Evolutionary conservation across 2,888 invertebrate species (phyloP).

Genomic region (Ochropacha duplaris): DNA sequence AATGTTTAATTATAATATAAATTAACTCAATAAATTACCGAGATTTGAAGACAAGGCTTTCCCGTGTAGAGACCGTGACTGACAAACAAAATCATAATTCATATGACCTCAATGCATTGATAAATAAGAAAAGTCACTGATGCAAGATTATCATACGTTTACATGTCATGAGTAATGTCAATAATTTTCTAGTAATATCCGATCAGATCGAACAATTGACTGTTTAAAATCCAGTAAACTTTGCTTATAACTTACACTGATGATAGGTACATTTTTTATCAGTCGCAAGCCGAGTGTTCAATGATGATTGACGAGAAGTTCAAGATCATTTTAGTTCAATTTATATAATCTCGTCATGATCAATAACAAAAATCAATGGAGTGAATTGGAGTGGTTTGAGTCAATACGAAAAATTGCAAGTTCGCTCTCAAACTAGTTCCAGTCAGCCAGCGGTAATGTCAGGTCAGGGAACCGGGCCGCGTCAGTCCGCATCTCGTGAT

Average conservation of each 20-base stretch:
- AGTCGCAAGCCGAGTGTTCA: slow-evolving; percentile 9
- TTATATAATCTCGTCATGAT: neutral
- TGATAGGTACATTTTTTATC: neutral
- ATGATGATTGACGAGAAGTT: slow-evolving; percentile 4
- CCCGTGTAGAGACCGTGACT: slow-evolving; percentile 3
- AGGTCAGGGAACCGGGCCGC: slow-evolving; percentile 46
- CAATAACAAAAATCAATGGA: neutral
- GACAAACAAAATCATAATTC: slow-evolving; percentile 7
- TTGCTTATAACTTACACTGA: neutral
- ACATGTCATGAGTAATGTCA: no score
- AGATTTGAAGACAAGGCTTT: slow-evolving; percentile 2
- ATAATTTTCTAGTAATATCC: slow-evolving; percentile 5
- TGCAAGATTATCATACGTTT: slow-evolving; percentile 30
- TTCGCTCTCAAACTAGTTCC: slow-evolving; percentile 33
- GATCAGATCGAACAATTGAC: slow-evolving; percentile 6
- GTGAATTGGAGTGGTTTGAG: neutral
- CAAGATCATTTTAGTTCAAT: slow-evolving; percentile 7
- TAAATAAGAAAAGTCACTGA: slow-evolving; percentile 20
- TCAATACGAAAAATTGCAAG: slow-evolving; percentile 8
- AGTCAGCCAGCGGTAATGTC: slow-evolving; percentile 28
- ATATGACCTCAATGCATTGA: slow-evolving; percentile 8
- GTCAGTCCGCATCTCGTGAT: slow-evolving; percentile 32
- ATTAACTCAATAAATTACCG: neutral
- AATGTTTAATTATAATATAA: neutral
- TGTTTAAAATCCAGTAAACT: neutral